Base-by-base conservation (phyloP, 2,113 vertebrate species). In the Oncorhynchus mykiss region DNA sequence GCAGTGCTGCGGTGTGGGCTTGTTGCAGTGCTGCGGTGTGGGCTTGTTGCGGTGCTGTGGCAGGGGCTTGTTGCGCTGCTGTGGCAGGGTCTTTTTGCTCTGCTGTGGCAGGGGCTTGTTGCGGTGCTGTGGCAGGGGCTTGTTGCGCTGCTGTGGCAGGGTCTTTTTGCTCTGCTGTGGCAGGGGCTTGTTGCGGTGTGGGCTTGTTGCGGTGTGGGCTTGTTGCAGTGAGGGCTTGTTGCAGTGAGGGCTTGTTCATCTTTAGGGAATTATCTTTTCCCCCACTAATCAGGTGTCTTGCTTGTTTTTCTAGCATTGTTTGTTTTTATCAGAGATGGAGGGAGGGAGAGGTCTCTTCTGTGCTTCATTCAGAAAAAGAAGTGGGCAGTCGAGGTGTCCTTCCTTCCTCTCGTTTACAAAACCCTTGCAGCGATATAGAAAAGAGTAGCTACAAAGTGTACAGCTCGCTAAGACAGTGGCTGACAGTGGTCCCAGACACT, bases 311-410 rank as follows among this genome's bases (percentile, higher is more conserved):
- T 25, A 29, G n/a, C 11, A 2, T 4, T 8, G 11, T 29, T 67
- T 64, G 8, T 67, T 67, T 27, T 29, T 13, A 12, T 22, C n/a
- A 57, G 72, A 29, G 67, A 57, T 59, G 69, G 74, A 68, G 73
- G 71, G 68, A 71, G 73, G n/a, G 65, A 70, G 64, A 51, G 48
- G 72, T 89, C 76, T 80, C 75, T 81, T 73, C 84, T 84, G 83
- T 11, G 22, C 84, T 92, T 89, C 92, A 93, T 94, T 94, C 90
- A 93, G 88, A 92, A 92, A 93, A 92, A 91, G 75, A 81, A 82
- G 84, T 82, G 81, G 81, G 88, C 82, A 67, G 80, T 86, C 76
- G 73, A 80, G 82, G 76, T 79, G 62, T 68, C 66, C 48, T 80
- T 82, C 9, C 29, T 11, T 76, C 72, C 70, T 71, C 39, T 39